These are phyloP conservation scores for Polyommatus iphigenia DNA, from an alignment of 2,888 invertebrate species.

Conservation along the genomic window DNA sequence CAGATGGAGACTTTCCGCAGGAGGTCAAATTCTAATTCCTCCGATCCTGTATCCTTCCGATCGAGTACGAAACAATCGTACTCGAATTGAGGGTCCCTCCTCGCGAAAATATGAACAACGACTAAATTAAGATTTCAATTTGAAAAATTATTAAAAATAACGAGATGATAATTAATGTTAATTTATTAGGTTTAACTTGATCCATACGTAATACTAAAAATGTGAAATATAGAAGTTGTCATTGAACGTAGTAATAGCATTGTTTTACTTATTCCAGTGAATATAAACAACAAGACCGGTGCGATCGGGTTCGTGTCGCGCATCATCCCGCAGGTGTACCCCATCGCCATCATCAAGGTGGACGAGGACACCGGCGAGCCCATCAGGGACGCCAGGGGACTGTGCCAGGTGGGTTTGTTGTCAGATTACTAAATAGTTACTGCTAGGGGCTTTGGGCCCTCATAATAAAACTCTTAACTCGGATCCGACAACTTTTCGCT, in stretches of 20 bases:
- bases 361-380: conserved; percentile 94
- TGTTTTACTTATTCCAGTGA: conserved; percentile 82
- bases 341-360: conserved; percentile 95
- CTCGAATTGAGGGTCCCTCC: too few relatives aligned
- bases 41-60: too few relatives aligned
- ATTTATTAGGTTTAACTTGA: not conserved
- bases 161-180: too few relatives aligned
- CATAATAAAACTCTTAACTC: too few relatives aligned
- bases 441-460: not conserved
- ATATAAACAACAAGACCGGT: conserved; percentile 95
- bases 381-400: conserved; percentile 90
- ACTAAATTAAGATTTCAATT: too few relatives aligned
- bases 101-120: too few relatives aligned
- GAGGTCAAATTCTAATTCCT: too few relatives aligned
- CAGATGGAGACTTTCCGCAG: too few relatives aligned
- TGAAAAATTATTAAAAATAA: too few relatives aligned
- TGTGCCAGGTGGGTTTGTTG: conserved; percentile 82
- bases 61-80: too few relatives aligned
- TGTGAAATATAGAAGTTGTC: not conserved
- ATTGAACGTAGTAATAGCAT: not conserved
- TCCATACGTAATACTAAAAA: not conserved
- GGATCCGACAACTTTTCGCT: too few relatives aligned
- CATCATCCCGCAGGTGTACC: conserved; percentile 93
- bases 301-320: conserved; percentile 97
- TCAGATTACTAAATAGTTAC: not conserved